Evolutionary conservation across 2,888 invertebrate genomes (phyloP).

Genomic region (Protonemura montana): DNA sequence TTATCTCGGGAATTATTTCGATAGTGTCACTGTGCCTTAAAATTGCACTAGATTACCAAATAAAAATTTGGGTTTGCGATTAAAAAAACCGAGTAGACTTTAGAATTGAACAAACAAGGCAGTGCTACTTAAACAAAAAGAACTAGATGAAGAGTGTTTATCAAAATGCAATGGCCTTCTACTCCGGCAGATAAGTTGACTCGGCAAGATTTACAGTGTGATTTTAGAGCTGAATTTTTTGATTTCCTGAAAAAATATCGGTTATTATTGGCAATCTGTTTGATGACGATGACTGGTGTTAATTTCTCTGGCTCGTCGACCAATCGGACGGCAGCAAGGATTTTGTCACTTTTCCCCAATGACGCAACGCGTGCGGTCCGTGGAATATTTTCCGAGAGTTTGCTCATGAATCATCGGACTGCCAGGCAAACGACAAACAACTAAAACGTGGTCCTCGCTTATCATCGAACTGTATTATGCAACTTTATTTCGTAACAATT

Average conservation of each 20-base stretch:
- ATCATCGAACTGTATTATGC: neutral
- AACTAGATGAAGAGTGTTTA: neutral
- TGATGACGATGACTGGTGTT: neutral
- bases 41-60: neutral
- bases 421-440: neutral
- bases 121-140: neutral
- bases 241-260: neutral
- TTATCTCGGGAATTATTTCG: slow-evolving; percentile 9
- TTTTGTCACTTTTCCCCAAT: neutral
- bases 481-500: neutral
- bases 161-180: neutral
- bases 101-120: neutral
- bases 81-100: neutral
- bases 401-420: neutral
- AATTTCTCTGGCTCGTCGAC: neutral
- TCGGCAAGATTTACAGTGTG: neutral
- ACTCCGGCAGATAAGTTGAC: neutral
- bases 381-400: neutral
- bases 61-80: neutral
- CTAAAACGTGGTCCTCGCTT: neutral
- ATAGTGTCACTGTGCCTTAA: slow-evolving; percentile 5
- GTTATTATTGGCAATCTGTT: neutral
- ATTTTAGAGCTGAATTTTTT: neutral
- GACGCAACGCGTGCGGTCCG: neutral
- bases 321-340: neutral